Evolutionary conservation across 2,888 invertebrate genomes (phyloP).

Genomic region (Isotomurus palustris): DNA sequence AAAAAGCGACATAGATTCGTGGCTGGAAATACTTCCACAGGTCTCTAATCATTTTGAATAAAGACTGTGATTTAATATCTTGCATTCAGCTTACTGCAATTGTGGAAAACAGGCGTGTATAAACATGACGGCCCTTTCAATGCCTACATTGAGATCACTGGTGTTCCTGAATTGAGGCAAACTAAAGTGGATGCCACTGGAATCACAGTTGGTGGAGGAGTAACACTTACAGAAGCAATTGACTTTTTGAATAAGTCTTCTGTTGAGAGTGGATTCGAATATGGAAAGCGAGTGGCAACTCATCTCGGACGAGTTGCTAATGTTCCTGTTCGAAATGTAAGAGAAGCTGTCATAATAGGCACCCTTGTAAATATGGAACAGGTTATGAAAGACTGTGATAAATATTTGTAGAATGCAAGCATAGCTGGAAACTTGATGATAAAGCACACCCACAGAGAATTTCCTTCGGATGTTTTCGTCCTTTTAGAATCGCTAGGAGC

Average conservation of each 20-base stretch:
- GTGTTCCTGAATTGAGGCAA: constrained; percentile 28
- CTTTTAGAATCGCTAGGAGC: constrained; percentile 53
- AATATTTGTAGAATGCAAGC: constrained; percentile 54
- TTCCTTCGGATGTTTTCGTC: constrained; percentile 67
- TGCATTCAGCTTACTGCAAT: too few relatives aligned
- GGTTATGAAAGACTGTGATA: background rate
- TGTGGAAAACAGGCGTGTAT: constrained; percentile 19
- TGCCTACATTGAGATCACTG: constrained; percentile 28
- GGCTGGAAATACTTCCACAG: constrained; percentile 5
- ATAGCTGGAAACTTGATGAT: constrained; percentile 68
- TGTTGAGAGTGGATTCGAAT: constrained; percentile 54
- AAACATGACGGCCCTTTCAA: constrained; percentile 26
- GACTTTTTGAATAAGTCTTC: constrained; percentile 50
- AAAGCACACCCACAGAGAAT: constrained; percentile 62
- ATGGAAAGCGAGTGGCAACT: constrained; percentile 57
- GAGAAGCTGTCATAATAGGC: background rate
- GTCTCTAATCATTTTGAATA: too few relatives aligned
- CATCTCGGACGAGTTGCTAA: constrained; percentile 68
- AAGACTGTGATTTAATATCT: too few relatives aligned
- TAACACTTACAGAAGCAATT: constrained; percentile 58
- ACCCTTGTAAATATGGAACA: background rate
- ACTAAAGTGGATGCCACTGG: constrained; percentile 36
- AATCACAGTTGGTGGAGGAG: constrained; percentile 55
- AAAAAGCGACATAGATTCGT: background rate
- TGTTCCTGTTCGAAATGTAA: constrained; percentile 67